A percentile compares a stretch with the other conserved stretches of the same genome.
Evolutionary conservation across 2,797 vertebrate species (phyloP).

Genomic region (Aselliscus stoliczkanus): DNA sequence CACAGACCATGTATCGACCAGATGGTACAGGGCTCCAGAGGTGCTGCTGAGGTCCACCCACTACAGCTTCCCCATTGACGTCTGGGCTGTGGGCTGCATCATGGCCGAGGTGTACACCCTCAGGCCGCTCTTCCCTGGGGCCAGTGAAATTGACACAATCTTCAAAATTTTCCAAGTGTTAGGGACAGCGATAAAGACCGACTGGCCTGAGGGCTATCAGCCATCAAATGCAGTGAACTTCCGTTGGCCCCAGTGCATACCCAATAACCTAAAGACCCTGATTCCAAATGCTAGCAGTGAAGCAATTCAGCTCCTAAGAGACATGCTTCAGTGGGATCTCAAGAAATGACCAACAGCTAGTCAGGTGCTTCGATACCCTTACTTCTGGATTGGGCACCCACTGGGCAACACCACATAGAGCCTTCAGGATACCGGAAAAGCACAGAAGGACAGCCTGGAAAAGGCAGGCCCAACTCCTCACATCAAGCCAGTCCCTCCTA

Average conservation of each 20-base stretch:
- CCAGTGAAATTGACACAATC: conserved; percentile 88
- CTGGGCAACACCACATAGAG: conserved; percentile 85
- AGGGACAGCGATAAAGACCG: conserved; percentile 86
- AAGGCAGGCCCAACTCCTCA: conserved; percentile 69
- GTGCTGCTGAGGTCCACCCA: conserved; percentile 86
- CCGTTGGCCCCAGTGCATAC: conserved; percentile 86
- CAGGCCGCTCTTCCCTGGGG: conserved; percentile 86
- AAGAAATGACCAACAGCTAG: conserved; percentile 86
- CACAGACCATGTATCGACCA: too few species aligned
- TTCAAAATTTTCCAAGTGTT: conserved; percentile 89
- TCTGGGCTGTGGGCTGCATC: conserved; percentile 88
- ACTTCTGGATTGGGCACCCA: conserved; percentile 91
- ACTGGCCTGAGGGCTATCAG: conserved; percentile 89
- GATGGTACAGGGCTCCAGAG: conserved; percentile 88
- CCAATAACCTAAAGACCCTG: conserved; percentile 85
- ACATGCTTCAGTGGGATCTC: conserved; percentile 88
- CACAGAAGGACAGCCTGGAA: conserved; percentile 82
- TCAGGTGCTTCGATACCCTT: conserved; percentile 91
- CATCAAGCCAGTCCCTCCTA: conserved; percentile 80
- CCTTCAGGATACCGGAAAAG: conserved; percentile 86
- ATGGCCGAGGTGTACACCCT: conserved; percentile 88
- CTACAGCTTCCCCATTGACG: conserved; percentile 87
- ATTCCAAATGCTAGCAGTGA: conserved; percentile 86
- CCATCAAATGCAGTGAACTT: conserved; percentile 86
- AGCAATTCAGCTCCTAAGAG: conserved; percentile 86